Percentiles rank a stretch among this genome's conserved stretches.
Evolutionary conservation across 2,888 invertebrate species (phyloP).

Genomic region (Cordilura impudica): DNA sequence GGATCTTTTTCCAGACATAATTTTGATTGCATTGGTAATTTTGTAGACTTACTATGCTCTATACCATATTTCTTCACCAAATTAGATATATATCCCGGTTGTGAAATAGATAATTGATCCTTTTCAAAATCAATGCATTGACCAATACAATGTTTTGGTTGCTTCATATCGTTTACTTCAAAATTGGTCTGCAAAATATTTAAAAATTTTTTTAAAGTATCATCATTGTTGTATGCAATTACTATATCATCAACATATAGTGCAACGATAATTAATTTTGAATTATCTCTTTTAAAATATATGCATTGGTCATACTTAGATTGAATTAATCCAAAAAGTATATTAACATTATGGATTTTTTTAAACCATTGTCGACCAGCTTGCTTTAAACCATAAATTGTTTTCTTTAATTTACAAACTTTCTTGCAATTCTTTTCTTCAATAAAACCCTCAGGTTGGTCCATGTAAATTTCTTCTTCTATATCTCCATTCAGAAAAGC

Average conservation of each 20-base stretch:
- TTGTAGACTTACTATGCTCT: too few species aligned
- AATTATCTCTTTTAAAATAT: slow-evolving; percentile 8
- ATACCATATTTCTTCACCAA: slow-evolving; percentile 34
- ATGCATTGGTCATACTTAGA: slow-evolving; percentile 22
- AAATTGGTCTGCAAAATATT: slow-evolving; percentile 22
- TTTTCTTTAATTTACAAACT: slow-evolving; percentile 26
- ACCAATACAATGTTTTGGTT: slow-evolving; percentile 34
- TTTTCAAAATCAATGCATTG: slow-evolving; percentile 15
- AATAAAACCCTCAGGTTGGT: slow-evolving; percentile 15
- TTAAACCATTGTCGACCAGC: slow-evolving; percentile 27
- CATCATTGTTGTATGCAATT: slow-evolving; percentile 20
- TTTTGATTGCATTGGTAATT: too few species aligned
- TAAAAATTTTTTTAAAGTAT: background rate
- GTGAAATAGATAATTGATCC: slow-evolving; percentile 25
- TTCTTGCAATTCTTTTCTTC: background rate
- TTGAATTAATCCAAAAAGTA: slow-evolving; percentile 11
- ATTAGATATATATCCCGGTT: slow-evolving; percentile 31
- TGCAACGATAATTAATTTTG: slow-evolving; percentile 8
- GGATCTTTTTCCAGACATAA: slow-evolving; percentile 54
- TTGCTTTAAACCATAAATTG: slow-evolving; percentile 35
- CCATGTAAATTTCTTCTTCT: slow-evolving; percentile 35
- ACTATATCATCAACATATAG: slow-evolving; percentile 41
- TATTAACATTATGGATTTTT: slow-evolving; percentile 13
- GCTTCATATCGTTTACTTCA: slow-evolving; percentile 21
- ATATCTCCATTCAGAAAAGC: slow-evolving; percentile 27